A percentile compares a stretch with the other conserved stretches of the same genome.
These are phyloP conservation scores for Orthosia gothica DNA, from an alignment of 2,888 invertebrate species.

Conservation along the genomic window DNA sequence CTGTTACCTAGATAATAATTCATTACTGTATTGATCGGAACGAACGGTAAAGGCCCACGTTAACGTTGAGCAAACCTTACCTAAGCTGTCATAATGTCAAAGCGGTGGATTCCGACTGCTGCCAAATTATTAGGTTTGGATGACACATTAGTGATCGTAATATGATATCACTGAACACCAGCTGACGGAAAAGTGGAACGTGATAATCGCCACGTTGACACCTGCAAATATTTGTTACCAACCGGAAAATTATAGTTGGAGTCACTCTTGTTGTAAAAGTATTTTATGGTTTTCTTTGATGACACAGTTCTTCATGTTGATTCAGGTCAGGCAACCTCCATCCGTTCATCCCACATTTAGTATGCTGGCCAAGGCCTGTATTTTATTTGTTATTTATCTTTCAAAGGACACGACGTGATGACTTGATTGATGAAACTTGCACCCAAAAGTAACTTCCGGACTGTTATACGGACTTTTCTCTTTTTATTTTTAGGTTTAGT, in stretches of 20 bases:
- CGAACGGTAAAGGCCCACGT: neutral
- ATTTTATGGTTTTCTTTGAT: neutral
- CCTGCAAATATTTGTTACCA: neutral
- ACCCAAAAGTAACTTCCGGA: conserved; percentile 21
- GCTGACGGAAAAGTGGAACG: neutral
- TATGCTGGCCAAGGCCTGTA: conserved; percentile 9
- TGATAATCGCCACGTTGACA: neutral
- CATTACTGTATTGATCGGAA: neutral
- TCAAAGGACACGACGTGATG: conserved; percentile 10
- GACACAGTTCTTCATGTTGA: conserved; percentile 1
- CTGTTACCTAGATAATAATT: too few relatives aligned
- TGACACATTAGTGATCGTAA: neutral
- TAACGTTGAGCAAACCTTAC: neutral
- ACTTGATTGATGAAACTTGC: conserved; percentile 35
- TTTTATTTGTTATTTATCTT: conserved; percentile 39
- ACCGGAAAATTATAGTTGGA: neutral
- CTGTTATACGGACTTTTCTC: conserved; percentile 30
- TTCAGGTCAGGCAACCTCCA: neutral
- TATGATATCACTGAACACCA: conserved; percentile 3
- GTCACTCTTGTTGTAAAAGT: neutral
- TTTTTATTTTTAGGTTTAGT: too few relatives aligned
- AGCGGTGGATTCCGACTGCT: neutral
- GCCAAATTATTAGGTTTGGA: neutral
- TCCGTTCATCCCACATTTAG: neutral
- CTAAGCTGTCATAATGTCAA: neutral